Evolutionary conservation across 2,797 vertebrate genomes (phyloP).

Genomic region (Mormyrus proboscirostris): DNA sequence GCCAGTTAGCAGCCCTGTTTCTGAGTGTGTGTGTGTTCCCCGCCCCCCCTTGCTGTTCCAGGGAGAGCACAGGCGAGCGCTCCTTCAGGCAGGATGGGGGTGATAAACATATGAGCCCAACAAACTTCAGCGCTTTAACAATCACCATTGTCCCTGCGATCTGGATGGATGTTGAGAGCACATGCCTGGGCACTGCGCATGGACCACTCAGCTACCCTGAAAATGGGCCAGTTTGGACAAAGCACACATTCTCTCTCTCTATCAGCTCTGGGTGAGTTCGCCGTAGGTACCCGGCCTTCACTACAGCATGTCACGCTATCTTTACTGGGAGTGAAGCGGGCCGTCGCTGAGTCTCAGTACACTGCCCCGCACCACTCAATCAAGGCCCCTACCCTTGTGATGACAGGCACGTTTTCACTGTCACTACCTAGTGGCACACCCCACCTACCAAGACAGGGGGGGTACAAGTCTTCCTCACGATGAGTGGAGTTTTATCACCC

Average conservation of each 20-base stretch:
- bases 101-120: not conserved
- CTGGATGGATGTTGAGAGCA: not conserved
- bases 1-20: slow-evolving; percentile 21
- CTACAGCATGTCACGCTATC: not conserved
- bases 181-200: not conserved
- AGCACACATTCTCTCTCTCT: not conserved
- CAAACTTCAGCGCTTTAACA: not conserved
- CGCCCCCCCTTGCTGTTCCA: not conserved
- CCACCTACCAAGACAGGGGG: not conserved
- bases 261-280: not conserved
- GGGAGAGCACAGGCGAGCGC: not conserved
- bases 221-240: not conserved
- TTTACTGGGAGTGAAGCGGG: not conserved
- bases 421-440: not conserved
- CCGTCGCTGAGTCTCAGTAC: not conserved
- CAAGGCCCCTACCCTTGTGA: not conserved
- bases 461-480: not conserved
- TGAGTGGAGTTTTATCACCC: not conserved
- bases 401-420: not conserved
- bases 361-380: not conserved
- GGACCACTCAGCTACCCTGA: not conserved
- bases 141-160: not conserved
- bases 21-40: not conserved
- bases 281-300: not conserved
- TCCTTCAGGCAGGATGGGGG: not conserved